A percentile compares a stretch with the other conserved stretches of the same genome.
phyloP scores from a whole-genome alignment of 2,888 invertebrate species.

The Tetrapedia diversipes region DNA sequence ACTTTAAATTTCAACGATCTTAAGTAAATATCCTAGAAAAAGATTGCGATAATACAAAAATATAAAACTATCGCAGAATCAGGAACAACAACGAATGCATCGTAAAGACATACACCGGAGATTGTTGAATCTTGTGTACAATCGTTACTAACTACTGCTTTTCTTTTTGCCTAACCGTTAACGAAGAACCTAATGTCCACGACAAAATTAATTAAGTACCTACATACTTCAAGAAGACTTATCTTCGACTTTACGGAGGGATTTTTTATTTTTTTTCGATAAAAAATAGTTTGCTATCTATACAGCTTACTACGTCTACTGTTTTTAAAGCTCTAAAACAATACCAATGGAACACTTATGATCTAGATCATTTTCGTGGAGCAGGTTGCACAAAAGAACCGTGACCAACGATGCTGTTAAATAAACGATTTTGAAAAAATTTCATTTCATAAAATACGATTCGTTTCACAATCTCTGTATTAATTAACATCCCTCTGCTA shows the following conservation, averaged over 20 bases:
- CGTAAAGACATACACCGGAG: conserved; percentile 55
- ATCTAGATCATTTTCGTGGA: conserved; percentile 23
- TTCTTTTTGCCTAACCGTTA: conserved; percentile 18
- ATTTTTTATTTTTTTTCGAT: conserved; percentile 32
- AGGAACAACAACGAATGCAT: conserved; percentile 48
- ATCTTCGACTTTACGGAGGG: conserved; percentile 31
- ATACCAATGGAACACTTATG: conserved; percentile 47
- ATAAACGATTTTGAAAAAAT: not conserved
- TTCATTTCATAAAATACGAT: not conserved
- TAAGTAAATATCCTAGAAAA: conserved; percentile 11
- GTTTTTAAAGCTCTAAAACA: conserved; percentile 58
- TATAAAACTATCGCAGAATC: conserved; percentile 43
- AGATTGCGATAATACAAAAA: conserved; percentile 39
- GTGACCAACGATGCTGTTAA: conserved; percentile 5
- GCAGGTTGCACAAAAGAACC: conserved; percentile 23
- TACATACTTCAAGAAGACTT: conserved; percentile 21
- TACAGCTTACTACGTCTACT: conserved; percentile 43
- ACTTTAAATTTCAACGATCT: conserved; percentile 18
- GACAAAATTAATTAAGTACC: conserved; percentile 19
- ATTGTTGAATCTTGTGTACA: conserved; percentile 34
- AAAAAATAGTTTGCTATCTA: conserved; percentile 53
- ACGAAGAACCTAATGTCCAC: conserved; percentile 6
- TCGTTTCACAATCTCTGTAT: not conserved
- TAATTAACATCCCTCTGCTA: no score
- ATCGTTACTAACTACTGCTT: conserved; percentile 1